A percentile compares a stretch with the other conserved stretches of the same genome.
phyloP scores from a whole-genome alignment of 1,140 invertebrate genomes.

The Drosophila kohkoa region DNA sequence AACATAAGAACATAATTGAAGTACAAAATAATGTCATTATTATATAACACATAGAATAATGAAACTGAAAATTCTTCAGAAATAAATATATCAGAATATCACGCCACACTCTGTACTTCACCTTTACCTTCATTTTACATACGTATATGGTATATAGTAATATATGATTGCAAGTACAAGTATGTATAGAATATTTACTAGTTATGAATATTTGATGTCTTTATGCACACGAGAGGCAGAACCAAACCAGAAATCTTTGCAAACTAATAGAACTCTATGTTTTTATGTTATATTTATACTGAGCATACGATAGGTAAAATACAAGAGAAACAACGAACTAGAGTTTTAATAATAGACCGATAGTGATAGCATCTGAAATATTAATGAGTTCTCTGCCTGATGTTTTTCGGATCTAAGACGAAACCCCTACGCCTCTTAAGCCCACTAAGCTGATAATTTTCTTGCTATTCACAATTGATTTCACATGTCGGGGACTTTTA shows the following conservation, averaged over 20 bases:
- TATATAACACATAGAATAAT: conserved; percentile 25
- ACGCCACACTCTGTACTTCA: conserved; percentile 65
- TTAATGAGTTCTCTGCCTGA: conserved; percentile 21
- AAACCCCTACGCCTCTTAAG: neutral
- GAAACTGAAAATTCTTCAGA: conserved; percentile 37
- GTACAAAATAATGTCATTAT: conserved; percentile 57
- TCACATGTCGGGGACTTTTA: neutral
- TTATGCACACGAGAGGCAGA: conserved; percentile 47
- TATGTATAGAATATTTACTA: conserved; percentile 63
- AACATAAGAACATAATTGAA: conserved; percentile 50
- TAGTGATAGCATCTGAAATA: conserved; percentile 26
- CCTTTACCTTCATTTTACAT: conserved; percentile 51
- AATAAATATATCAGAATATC: conserved; percentile 34
- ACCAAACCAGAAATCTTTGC: conserved; percentile 62
- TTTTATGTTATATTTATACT: conserved; percentile 75
- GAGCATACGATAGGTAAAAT: conserved; percentile 38
- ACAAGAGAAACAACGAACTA: conserved; percentile 4
- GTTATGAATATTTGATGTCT: conserved; percentile 54
- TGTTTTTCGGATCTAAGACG: neutral
- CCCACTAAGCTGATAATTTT: neutral
- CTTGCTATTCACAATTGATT: neutral
- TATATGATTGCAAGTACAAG: conserved; percentile 54
- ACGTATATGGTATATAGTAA: conserved; percentile 66
- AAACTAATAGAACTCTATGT: conserved; percentile 70
- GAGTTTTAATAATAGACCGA: neutral